Evolutionary conservation across 2,113 vertebrate genomes (phyloP).

Genomic region (Aegotheles bennettii): DNA sequence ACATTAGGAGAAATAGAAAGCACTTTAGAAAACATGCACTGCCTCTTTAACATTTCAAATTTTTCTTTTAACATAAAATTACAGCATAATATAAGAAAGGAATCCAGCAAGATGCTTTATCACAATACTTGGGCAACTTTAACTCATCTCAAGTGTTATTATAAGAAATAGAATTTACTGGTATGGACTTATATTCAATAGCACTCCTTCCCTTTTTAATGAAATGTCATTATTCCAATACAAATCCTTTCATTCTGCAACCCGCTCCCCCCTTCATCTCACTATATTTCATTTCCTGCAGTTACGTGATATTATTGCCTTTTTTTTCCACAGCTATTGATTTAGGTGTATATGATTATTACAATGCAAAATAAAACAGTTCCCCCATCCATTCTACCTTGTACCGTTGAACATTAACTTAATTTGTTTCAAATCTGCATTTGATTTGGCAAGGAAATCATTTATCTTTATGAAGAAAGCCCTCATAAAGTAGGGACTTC

Average conservation of each 20-base stretch:
- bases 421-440: slow-evolving; percentile 90
- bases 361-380: slow-evolving; percentile 89
- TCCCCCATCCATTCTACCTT: slow-evolving; percentile 91
- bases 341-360: slow-evolving; percentile 94
- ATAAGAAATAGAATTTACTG: slow-evolving; percentile 84
- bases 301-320: slow-evolving; percentile 88
- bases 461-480: slow-evolving; percentile 89
- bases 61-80: slow-evolving; percentile 74
- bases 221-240: slow-evolving; percentile 94
- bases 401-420: slow-evolving; percentile 84
- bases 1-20: slow-evolving; percentile 55
- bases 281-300: slow-evolving; percentile 89
- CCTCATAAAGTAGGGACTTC: slow-evolving; percentile 86
- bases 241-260: slow-evolving; percentile 85
- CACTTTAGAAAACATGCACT: slow-evolving; percentile 48
- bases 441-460: slow-evolving; percentile 90
- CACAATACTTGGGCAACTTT: slow-evolving; percentile 76
- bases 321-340: slow-evolving; percentile 86
- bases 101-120: slow-evolving; percentile 70
- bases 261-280: slow-evolving; percentile 70
- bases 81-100: slow-evolving; percentile 63
- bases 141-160: slow-evolving; percentile 84
- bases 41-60: slow-evolving; percentile 72
- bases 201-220: slow-evolving; percentile 82
- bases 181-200: slow-evolving; percentile 81